A percentile compares a stretch with the other conserved stretches of the same genome.
These are phyloP conservation scores for Deroplatys truncata DNA, from an alignment of 2,888 invertebrate genomes.

Conservation along the genomic window DNA sequence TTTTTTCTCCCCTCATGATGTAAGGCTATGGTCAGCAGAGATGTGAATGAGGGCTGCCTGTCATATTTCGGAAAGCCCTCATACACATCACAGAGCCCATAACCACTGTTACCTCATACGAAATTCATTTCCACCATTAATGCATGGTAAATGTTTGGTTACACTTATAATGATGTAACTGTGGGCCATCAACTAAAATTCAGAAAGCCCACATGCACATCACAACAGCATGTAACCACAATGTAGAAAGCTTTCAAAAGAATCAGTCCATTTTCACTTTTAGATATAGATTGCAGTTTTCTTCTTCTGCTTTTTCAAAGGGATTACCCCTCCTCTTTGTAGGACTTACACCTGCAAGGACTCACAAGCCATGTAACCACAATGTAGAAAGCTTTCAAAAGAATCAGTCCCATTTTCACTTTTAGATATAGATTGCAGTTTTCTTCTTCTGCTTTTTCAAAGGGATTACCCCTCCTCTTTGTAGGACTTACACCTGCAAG, in stretches of 20 bases:
- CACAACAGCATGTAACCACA: constrained; percentile 22
- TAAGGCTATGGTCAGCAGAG: constrained; percentile 26
- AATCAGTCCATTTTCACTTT: no score
- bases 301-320: no score
- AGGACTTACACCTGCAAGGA: no score
- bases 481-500: no score
- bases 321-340: no score
- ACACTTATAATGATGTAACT: constrained; percentile 31
- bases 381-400: no score
- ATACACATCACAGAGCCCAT: constrained; percentile 34
- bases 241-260: not conserved
- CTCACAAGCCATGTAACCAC: no score
- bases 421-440: no score
- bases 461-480: no score
- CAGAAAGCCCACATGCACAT: constrained; percentile 35
- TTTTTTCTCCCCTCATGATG: not conserved
- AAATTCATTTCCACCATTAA: not conserved
- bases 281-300: no score
- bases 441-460: no score
- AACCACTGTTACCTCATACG: not conserved
- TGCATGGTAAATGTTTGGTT: not conserved
- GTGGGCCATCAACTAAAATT: constrained; percentile 32
- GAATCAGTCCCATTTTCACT: no score
- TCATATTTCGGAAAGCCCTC: constrained; percentile 33
- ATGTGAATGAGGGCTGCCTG: constrained; percentile 34